Evolutionary conservation across 2,888 invertebrate species (phyloP).

Genomic region (Sminthurides aquaticus): DNA sequence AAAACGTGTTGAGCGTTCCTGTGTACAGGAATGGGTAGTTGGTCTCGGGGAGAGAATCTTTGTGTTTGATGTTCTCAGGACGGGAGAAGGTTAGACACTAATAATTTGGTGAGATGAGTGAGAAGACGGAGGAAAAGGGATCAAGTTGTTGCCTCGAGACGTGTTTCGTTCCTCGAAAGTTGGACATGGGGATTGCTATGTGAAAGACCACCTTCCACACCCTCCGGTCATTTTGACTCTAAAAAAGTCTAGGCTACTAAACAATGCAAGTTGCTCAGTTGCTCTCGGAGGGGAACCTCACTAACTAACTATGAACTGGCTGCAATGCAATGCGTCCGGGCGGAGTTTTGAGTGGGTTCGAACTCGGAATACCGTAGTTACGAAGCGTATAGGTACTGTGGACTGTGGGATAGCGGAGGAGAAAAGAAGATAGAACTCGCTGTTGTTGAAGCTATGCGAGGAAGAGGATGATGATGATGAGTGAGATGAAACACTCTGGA

Average conservation of each 20-base stretch:
- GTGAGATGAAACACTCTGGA: not conserved
- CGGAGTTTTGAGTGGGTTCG: no score
- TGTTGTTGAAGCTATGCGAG: no score
- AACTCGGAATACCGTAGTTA: no score
- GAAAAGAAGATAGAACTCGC: no score
- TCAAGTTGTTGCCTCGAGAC: constrained; percentile 28
- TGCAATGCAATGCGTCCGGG: not conserved
- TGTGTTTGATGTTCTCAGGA: not conserved
- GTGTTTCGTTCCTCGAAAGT: not conserved
- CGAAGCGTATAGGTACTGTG: no score
- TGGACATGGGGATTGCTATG: not conserved
- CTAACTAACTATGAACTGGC: no score
- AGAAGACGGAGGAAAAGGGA: constrained; percentile 19
- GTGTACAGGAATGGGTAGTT: no score
- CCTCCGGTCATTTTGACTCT: constrained; percentile 23
- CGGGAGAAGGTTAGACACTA: not conserved
- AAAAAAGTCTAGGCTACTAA: not conserved
- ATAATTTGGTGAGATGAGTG: not conserved
- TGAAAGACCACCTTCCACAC: constrained; percentile 26
- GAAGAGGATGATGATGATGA: no score
- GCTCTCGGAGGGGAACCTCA: not conserved
- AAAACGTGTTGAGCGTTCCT: no score
- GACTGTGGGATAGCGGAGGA: no score
- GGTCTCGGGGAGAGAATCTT: no score
- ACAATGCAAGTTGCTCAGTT: constrained; percentile 1